Percentiles rank a stretch among this genome's conserved stretches.
These are phyloP conservation scores for Yponomeuta plumbellus DNA, from an alignment of 2,888 invertebrate genomes.

Conservation along the genomic window DNA sequence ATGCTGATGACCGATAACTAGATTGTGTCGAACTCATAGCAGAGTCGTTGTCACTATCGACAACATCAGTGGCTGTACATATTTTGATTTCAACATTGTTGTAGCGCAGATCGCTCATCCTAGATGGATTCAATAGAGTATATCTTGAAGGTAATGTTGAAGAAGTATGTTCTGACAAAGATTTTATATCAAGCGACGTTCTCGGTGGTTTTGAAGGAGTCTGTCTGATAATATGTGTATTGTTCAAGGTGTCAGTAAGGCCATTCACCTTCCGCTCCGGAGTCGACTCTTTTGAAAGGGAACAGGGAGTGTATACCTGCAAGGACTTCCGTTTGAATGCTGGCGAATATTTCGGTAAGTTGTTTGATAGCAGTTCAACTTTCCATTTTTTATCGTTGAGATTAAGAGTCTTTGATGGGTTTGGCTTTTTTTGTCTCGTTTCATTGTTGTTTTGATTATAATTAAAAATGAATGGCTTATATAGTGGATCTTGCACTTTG, in stretches of 20 bases:
- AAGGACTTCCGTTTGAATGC: constrained; percentile 87
- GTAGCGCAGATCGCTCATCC: constrained; percentile 47
- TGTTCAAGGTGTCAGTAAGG: constrained; percentile 43
- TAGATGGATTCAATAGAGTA: constrained; percentile 33
- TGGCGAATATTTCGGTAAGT: constrained; percentile 87
- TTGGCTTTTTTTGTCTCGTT: constrained; percentile 43
- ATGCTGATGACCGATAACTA: constrained; percentile 84
- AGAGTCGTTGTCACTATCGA: constrained; percentile 91
- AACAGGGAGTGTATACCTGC: constrained; percentile 76
- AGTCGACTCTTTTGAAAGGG: constrained; percentile 67
- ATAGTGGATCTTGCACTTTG: constrained; percentile 80
- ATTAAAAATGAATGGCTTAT: constrained; percentile 63
- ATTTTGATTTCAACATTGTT: constrained; percentile 67
- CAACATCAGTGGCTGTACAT: constrained; percentile 67
- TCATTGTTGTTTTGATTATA: constrained; percentile 41
- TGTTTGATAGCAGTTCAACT: constrained; percentile 60
- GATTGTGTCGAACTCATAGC: constrained; percentile 91
- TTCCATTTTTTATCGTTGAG: constrained; percentile 65
- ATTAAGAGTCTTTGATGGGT: constrained; percentile 42
- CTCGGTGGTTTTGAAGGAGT: constrained; percentile 40
- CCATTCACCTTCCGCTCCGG: constrained; percentile 60
- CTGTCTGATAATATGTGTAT: constrained; percentile 24
- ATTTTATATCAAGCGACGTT: constrained; percentile 45
- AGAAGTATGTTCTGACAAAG: constrained; percentile 33
- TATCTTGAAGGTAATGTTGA: constrained; percentile 36